Conservation (phyloP, 2,888 invertebrate genomes). For the Muscina levida region DNA sequence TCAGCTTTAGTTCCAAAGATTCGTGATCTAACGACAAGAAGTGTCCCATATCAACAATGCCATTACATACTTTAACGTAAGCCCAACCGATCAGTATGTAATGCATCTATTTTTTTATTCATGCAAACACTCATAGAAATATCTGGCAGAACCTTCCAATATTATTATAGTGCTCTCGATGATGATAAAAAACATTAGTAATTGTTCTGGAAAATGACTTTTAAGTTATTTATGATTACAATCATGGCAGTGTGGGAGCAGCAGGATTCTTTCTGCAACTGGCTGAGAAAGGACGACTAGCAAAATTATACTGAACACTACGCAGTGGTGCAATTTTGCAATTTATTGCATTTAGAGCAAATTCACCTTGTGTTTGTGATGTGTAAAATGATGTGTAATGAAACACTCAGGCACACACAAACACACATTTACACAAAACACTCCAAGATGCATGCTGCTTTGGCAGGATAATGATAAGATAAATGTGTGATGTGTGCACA, state of each 20-base stretch:
- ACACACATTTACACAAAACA: not conserved
- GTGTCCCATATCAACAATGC: no score
- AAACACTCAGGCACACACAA: not conserved
- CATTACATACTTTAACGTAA: no score
- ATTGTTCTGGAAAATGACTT: conserved; percentile 62
- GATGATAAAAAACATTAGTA: conserved; percentile 30
- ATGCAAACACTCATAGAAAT: not conserved
- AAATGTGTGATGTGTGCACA: not conserved
- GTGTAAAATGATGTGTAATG: conserved; percentile 13
- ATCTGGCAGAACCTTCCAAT: not conserved
- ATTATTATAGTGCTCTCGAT: not conserved
- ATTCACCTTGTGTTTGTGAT: conserved; percentile 21
- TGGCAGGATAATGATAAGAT: conserved; percentile 33
- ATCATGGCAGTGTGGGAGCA: conserved; percentile 44
- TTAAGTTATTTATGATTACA: conserved; percentile 63
- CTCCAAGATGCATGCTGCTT: not conserved
- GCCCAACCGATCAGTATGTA: no score
- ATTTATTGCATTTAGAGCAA: conserved; percentile 38
- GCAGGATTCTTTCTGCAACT: conserved; percentile 18
- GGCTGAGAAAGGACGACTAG: conserved; percentile 6
- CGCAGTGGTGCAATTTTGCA: conserved; percentile 25
- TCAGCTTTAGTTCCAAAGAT: no score
- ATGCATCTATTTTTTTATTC: not conserved
- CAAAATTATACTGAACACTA: conserved; percentile 15
- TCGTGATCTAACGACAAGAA: no score